Base-by-base conservation (phyloP, 2,888 invertebrate species). In the Caenorhabditis becei region DNA sequence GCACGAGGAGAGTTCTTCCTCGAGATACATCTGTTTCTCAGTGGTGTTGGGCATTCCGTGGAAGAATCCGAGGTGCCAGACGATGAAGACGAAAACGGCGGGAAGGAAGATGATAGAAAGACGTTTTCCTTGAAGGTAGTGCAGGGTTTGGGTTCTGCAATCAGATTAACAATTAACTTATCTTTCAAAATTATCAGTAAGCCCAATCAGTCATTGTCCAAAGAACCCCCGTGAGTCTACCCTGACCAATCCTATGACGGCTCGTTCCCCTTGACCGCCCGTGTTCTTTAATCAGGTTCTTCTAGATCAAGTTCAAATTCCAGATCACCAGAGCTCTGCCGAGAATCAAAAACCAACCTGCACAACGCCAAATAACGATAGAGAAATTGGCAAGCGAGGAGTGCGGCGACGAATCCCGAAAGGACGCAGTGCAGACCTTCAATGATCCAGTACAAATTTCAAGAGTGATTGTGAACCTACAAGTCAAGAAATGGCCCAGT, bases 11-110 rank as follows among this genome's bases (percentile, higher is more conserved):
- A 72, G 18, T 11, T 72, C 71, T 56, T 72, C 71, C 11, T 47
- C 54, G 14, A 72, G 54, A 47, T 56, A 72, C 11, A 63, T 4
- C 35, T 72, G 71, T 23, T 72, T 72, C 35, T 72, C 71, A 0
- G 47, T 0, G 24, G 71, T 72, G 35, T 54, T 63, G 3, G 62
- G 71, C 72, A 72, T 72, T 37, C 72, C 72, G 14, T 72, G 35
- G 24, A 72, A 72, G 44, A 72, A 63, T 11, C 63, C 72, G 32
- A 72, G 26, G 35, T 72, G 72, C 72, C 72, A 72, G n/a, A 72
- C 65, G 8, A 28, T n/a, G 28, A 65, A 72, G 2, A 72, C 72
- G 20, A 72, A 72, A 20, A 63, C 14, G 23, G 72, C 16, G 2
- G 72, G 72, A 24, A 58, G 20, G 41, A 72, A 72, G 4, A 72